These are phyloP conservation scores for Zaprionus ornatus DNA, from an alignment of 1,140 invertebrate species.

Conservation along the genomic window DNA sequence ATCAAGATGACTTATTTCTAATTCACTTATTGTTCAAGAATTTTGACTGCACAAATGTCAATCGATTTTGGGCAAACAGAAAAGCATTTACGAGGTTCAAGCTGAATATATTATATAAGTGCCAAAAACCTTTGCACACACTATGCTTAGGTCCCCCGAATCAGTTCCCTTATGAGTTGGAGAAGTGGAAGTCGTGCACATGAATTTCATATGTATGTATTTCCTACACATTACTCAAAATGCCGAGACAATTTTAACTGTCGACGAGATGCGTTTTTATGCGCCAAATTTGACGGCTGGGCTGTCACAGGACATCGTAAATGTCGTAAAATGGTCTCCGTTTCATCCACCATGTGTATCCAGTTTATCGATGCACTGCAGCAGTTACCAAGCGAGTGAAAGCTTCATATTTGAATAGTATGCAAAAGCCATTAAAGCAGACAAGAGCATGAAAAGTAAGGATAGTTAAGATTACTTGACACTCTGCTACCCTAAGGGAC, in stretches of 20 bases:
- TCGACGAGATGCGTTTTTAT: conserved; percentile 49
- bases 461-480: not conserved
- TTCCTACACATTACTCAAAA: conserved; percentile 42
- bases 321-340: conserved; percentile 44
- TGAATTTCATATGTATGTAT: conserved; percentile 41
- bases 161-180: not conserved
- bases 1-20: not conserved
- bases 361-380: conserved; percentile 32
- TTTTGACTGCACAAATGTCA: too few species aligned
- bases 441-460: not conserved
- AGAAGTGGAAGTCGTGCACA: conserved; percentile 2
- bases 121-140: too few species aligned
- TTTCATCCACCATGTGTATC: conserved; percentile 41
- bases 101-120: too few species aligned
- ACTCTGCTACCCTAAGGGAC: not conserved
- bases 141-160: not conserved
- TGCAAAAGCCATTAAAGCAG: conserved; percentile 58
- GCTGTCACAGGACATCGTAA: conserved; percentile 32
- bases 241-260: conserved; percentile 37
- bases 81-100: too few species aligned
- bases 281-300: conserved; percentile 46
- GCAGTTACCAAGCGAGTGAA: conserved; percentile 1
- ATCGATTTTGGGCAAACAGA: too few species aligned
- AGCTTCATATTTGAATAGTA: conserved; percentile 57
- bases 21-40: not conserved